Conservation (phyloP, 2,888 invertebrate species). For the Linnaemya vulpina region DNA sequence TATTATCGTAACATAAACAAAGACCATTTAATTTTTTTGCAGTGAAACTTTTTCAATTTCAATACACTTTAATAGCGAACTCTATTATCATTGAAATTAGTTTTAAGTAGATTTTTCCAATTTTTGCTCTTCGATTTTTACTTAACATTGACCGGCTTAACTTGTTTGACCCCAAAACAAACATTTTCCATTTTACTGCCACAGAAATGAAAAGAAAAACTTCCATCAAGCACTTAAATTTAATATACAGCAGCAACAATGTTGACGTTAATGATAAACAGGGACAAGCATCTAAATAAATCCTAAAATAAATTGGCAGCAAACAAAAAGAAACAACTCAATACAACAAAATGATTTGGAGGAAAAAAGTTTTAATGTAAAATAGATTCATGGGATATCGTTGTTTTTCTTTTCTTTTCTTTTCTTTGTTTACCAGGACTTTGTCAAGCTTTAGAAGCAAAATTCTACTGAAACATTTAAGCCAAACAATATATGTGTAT, state of each 20-base stretch:
- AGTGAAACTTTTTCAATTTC: constrained; percentile 40
- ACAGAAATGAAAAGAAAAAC: neutral
- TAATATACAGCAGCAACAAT: constrained; percentile 3
- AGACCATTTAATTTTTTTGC: constrained; percentile 11
- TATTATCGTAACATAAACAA: constrained; percentile 34
- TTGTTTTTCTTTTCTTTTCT: too few relatives aligned
- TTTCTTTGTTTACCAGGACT: neutral
- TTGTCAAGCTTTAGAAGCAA: neutral
- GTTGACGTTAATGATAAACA: neutral
- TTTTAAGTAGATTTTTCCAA: constrained; percentile 32
- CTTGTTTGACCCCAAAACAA: constrained; percentile 45
- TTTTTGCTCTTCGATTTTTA: constrained; percentile 22
- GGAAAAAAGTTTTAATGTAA: constrained; percentile 26
- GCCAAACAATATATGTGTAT: neutral
- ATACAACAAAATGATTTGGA: neutral
- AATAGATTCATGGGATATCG: constrained; percentile 24
- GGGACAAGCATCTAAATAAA: constrained; percentile 37
- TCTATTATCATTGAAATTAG: constrained; percentile 42
- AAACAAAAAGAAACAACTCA: neutral
- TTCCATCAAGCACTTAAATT: constrained; percentile 40
- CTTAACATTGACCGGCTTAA: constrained; percentile 50
- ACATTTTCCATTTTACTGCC: constrained; percentile 40
- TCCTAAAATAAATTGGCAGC: constrained; percentile 24
- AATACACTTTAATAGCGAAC: constrained; percentile 20
- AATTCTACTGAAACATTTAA: neutral